These are phyloP conservation scores for Stenchaetothrips biformis DNA, from an alignment of 2,888 invertebrate genomes.

Conservation along the genomic window DNA sequence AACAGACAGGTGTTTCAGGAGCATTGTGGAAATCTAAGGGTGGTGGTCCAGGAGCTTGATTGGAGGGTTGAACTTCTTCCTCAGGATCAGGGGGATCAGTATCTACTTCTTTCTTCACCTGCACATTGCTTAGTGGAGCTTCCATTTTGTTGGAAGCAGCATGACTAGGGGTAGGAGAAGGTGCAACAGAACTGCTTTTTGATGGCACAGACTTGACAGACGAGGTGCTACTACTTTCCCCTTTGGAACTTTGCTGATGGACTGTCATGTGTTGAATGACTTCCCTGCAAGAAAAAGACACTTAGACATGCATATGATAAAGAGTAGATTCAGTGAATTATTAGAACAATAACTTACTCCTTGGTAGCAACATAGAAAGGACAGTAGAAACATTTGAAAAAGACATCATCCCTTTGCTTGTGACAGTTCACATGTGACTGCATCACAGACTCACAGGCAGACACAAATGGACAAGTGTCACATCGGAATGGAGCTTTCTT, in stretches of 20 bases:
- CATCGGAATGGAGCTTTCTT: conserved; percentile 34
- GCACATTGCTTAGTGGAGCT: not conserved
- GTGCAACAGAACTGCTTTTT: not conserved
- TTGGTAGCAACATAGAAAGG: conserved; percentile 70
- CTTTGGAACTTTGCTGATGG: conserved; percentile 48
- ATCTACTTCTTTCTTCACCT: not conserved
- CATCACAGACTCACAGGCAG: conserved; percentile 65
- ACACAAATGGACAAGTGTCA: conserved; percentile 42
- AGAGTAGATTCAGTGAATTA: conserved; percentile 4
- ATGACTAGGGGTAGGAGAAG: not conserved
- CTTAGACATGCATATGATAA: not conserved
- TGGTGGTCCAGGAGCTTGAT: not conserved
- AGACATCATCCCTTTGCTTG: conserved; percentile 55
- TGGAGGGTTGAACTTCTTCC: not conserved
- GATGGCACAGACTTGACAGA: not conserved
- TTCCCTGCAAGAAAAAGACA: conserved; percentile 40
- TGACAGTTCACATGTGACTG: conserved; percentile 63
- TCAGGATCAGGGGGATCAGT: not conserved
- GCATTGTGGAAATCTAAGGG: conserved; percentile 40
- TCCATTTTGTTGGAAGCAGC: not conserved
- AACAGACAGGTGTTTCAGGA: conserved; percentile 64
- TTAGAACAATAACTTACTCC: conserved; percentile 47
- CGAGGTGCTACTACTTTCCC: not conserved
- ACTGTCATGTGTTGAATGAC: conserved; percentile 62
- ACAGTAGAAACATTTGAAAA: conserved; percentile 75